Percentiles rank a stretch among this genome's conserved stretches.
Evolutionary conservation across 2,797 vertebrate species (phyloP).

Genomic region (Sebastes cheni): DNA sequence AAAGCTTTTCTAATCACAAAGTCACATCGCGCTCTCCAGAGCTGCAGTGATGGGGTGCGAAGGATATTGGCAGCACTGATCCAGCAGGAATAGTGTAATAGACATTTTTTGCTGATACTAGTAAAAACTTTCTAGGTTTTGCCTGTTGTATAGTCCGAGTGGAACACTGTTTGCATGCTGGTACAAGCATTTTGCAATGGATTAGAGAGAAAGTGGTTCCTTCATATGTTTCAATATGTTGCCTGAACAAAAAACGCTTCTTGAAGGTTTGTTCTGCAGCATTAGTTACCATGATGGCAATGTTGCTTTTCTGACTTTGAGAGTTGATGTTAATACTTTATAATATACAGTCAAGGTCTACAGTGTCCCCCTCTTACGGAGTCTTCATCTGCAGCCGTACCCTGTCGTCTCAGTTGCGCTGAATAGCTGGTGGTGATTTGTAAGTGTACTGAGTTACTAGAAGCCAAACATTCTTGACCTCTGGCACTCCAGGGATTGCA

Average conservation of each 20-base stretch:
- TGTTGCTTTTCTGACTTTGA: neutral
- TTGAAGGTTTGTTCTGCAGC: neutral
- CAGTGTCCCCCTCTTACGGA: neutral
- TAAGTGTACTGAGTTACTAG: conserved; percentile 43
- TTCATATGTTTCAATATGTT: neutral
- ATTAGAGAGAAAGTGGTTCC: neutral
- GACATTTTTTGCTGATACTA: neutral
- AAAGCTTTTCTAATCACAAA: neutral
- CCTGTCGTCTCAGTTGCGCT: conserved; percentile 22
- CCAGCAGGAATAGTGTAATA: neutral
- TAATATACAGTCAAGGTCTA: no score
- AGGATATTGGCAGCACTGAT: neutral
- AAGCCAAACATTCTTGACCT: conserved; percentile 51
- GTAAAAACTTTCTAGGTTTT: neutral
- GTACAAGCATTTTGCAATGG: neutral
- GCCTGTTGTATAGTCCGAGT: neutral
- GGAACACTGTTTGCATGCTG: neutral
- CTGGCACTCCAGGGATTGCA: conserved; percentile 16
- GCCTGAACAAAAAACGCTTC: neutral
- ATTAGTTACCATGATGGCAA: neutral
- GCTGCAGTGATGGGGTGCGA: neutral
- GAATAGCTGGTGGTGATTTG: conserved; percentile 38
- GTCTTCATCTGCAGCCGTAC: neutral
- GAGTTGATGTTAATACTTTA: neutral
- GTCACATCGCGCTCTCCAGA: neutral